Percentiles rank a stretch among this genome's conserved stretches.
phyloP scores from a whole-genome alignment of 1,140 invertebrate species.

The Eciton burchellii region DNA sequence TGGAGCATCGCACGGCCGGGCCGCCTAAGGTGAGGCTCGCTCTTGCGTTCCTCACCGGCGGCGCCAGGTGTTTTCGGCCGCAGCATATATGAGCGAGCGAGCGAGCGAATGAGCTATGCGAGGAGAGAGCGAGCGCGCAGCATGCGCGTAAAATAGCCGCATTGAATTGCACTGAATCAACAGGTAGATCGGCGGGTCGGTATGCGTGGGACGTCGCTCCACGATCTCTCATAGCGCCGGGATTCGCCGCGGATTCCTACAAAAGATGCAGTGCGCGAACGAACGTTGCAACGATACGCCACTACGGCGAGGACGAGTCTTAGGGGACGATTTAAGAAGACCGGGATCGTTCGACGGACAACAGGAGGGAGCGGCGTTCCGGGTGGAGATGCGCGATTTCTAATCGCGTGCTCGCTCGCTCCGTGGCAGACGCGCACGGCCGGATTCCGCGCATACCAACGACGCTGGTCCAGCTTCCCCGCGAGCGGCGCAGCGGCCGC shows the following conservation, averaged over 20 bases:
- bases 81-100: neutral
- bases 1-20: slow-evolving; percentile 1
- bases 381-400: slow-evolving; percentile 46
- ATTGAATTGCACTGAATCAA: slow-evolving; percentile 53
- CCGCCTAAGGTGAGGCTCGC: slow-evolving; percentile 49
- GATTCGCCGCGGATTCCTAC: slow-evolving; percentile 9
- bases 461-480: slow-evolving; percentile 54
- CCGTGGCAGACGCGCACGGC: slow-evolving; percentile 31
- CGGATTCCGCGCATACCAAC: slow-evolving; percentile 70
- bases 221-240: neutral
- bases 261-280: slow-evolving; percentile 38
- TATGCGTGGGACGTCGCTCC: slow-evolving; percentile 50
- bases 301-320: neutral
- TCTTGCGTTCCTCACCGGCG: slow-evolving; percentile 57
- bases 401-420: slow-evolving; percentile 15
- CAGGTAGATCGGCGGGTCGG: slow-evolving; percentile 53
- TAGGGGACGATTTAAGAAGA: neutral
- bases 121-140: slow-evolving; percentile 1
- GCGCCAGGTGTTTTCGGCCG: slow-evolving; percentile 37
- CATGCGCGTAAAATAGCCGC: slow-evolving; percentile 37
- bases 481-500: slow-evolving; percentile 65
- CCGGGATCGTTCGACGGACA: neutral
- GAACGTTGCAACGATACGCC: neutral
- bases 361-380: neutral
- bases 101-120: neutral